These are phyloP conservation scores for Sesamia inferens DNA, from an alignment of 2,888 invertebrate species.

Conservation along the genomic window DNA sequence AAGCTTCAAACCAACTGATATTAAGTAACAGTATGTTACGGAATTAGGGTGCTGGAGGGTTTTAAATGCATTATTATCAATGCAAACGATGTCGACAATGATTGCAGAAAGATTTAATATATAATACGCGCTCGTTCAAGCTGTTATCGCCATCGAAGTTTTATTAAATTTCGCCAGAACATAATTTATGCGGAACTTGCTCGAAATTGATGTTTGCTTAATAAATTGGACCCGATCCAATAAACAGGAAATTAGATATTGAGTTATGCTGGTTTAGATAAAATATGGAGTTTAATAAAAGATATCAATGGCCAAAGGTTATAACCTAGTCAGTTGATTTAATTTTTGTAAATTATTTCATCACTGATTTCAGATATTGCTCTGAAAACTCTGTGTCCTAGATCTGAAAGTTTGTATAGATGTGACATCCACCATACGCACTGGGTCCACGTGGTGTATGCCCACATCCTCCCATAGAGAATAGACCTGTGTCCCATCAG, in stretches of 20 bases:
- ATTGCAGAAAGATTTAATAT: slow-evolving; percentile 24
- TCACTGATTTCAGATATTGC: not conserved
- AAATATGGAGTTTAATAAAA: slow-evolving; percentile 31
- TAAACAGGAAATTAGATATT: slow-evolving; percentile 49
- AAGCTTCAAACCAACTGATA: too few species aligned
- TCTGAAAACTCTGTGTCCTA: not conserved
- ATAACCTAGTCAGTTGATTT: not conserved
- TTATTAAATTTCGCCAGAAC: slow-evolving; percentile 45
- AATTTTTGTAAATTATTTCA: not conserved
- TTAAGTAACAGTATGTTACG: too few species aligned
- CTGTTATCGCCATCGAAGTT: slow-evolving; percentile 25
- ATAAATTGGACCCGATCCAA: slow-evolving; percentile 47
- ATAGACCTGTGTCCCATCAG: not conserved
- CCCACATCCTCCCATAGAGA: not conserved
- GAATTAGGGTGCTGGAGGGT: too few species aligned
- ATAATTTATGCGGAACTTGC: slow-evolving; percentile 55
- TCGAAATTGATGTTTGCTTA: slow-evolving; percentile 46
- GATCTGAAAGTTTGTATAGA: not conserved
- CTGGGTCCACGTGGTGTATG: not conserved
- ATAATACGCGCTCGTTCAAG: slow-evolving; percentile 31
- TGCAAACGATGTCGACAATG: slow-evolving; percentile 30
- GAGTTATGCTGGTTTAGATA: slow-evolving; percentile 27
- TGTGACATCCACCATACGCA: not conserved
- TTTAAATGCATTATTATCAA: slow-evolving; percentile 49
- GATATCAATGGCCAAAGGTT: not conserved